These are phyloP conservation scores for Struthidea cinerea DNA, from an alignment of 2,113 vertebrate genomes.

Conservation along the genomic window DNA sequence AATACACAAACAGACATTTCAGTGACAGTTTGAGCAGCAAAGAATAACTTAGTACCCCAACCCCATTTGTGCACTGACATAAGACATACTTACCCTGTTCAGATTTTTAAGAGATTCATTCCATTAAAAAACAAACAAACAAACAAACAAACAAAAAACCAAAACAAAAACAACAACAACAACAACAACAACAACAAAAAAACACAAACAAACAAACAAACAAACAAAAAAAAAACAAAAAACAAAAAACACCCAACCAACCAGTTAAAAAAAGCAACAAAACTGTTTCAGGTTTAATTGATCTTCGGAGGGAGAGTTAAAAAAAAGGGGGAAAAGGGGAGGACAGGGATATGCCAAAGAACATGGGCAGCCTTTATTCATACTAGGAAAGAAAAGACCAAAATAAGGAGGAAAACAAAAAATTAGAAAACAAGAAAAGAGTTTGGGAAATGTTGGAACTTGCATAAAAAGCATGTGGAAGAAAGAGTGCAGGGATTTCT, in stretches of 20 bases:
- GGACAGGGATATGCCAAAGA: not conserved
- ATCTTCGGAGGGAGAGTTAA: not conserved
- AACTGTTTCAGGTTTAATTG: not conserved
- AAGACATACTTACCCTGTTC: not conserved
- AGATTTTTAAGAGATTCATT: not conserved
- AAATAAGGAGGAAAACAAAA: accelerated
- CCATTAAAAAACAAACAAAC: not conserved
- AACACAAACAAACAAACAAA: no score
- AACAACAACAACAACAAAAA: no score
- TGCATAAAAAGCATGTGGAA: not conserved
- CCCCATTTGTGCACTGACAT: not conserved
- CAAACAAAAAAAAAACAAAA: not conserved
- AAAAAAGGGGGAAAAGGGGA: accelerated
- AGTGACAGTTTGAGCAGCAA: not conserved
- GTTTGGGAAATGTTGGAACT: not conserved
- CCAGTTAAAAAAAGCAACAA: not conserved
- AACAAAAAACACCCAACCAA: not conserved
- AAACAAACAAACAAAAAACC: accelerated
- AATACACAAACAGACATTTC: not conserved
- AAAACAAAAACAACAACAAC: no score
- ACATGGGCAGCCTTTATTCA: not conserved
- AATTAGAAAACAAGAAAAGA: not conserved
- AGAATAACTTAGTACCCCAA: not conserved
- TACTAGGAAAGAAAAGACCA: not conserved
- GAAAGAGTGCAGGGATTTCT: not conserved